A percentile compares a stretch with the other conserved stretches of the same genome.
Evolutionary conservation across 2,113 vertebrate genomes (phyloP).

Genomic region (Erythrolamprus reginae): DNA sequence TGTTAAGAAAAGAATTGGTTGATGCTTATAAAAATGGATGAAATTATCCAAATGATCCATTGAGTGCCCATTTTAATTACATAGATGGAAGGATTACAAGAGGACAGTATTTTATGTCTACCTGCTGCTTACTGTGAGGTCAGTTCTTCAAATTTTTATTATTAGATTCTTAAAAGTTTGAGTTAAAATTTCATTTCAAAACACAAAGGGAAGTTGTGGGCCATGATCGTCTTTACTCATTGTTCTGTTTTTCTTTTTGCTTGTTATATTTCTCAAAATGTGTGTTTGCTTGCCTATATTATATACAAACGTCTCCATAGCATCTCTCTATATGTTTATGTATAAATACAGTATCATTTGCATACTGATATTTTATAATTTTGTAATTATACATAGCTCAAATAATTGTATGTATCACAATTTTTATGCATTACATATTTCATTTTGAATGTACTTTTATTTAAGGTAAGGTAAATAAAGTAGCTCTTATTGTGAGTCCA

Average conservation of each 20-base stretch:
- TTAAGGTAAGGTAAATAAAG: constrained; percentile 70
- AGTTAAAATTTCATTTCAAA: constrained; percentile 82
- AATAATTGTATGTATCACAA: constrained; percentile 51
- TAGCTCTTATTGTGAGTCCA: constrained; percentile 66
- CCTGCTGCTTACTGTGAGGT: constrained; percentile 98
- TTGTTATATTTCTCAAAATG: constrained; percentile 60
- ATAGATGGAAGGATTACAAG: constrained; percentile 99
- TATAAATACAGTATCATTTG: constrained; percentile 59
- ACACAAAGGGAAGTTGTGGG: constrained; percentile 80
- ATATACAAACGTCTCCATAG: constrained; percentile 43
- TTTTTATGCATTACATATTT: constrained; percentile 30
- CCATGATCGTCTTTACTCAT: constrained; percentile 78
- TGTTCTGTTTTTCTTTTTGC: constrained; percentile 69
- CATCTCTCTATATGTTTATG: constrained; percentile 64
- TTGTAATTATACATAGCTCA: constrained; percentile 47
- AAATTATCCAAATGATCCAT: constrained; percentile 93
- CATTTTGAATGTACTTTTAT: constrained; percentile 67
- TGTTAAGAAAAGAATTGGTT: constrained; percentile 85
- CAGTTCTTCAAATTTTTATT: constrained; percentile 99
- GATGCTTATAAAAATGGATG: constrained; percentile 93
- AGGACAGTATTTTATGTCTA: constrained; percentile 98
- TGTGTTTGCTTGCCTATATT: constrained; percentile 44
- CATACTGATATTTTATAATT: constrained; percentile 51
- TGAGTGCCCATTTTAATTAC: constrained; percentile 99
- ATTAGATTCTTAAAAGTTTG: constrained; percentile 86